Evolutionary conservation across 2,888 invertebrate genomes (phyloP).

Genomic region (Polyploca ridens): DNA sequence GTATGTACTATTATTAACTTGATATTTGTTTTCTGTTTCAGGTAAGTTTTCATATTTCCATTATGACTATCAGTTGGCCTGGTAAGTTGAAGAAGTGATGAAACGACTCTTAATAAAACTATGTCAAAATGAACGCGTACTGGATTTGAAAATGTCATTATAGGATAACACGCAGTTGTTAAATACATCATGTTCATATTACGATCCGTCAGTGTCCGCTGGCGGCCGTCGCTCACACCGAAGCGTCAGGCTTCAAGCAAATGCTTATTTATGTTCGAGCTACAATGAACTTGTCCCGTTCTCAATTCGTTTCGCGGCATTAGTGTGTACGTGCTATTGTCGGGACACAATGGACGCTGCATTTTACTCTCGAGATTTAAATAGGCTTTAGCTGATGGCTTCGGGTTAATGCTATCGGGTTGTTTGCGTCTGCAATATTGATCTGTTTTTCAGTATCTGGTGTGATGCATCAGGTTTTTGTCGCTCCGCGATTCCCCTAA

Average conservation of each 20-base stretch:
- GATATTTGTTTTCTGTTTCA: background rate
- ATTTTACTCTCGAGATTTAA: constrained; percentile 62
- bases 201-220: constrained; percentile 26
- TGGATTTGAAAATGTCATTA: no score
- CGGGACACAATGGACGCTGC: constrained; percentile 56
- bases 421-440: constrained; percentile 33
- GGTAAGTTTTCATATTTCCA: background rate
- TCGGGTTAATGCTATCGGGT: constrained; percentile 53
- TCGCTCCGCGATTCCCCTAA: constrained; percentile 10
- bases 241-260: constrained; percentile 56
- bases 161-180: background rate
- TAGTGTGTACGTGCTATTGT: constrained; percentile 65
- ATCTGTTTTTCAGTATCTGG: background rate
- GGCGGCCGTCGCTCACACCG: constrained; percentile 38
- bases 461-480: background rate
- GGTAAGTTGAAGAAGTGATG: background rate
- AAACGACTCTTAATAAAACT: no score
- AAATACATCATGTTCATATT: background rate
- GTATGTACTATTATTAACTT: no score
- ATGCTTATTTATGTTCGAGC: constrained; percentile 79
- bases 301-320: constrained; percentile 76
- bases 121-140: no score
- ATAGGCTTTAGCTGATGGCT: constrained; percentile 56
- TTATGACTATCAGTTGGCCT: background rate
- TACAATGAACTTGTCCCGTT: constrained; percentile 73